Conservation (phyloP, 2,888 invertebrate species). For the Ethmia dodecea region DNA sequence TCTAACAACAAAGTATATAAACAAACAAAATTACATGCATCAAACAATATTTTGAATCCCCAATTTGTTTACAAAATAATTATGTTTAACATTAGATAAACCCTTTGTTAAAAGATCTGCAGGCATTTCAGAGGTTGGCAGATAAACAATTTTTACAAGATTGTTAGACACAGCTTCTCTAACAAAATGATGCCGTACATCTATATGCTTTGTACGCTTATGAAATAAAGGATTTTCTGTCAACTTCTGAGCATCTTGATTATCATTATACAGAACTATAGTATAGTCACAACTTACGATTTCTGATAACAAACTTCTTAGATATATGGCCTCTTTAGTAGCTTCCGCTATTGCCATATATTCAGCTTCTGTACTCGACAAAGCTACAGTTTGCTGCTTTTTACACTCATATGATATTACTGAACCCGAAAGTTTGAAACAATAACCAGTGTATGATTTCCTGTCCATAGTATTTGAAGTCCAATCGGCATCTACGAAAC, state of each 20-base stretch:
- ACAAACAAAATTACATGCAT: no score
- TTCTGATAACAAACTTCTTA: slow-evolving; percentile 8
- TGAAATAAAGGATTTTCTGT: slow-evolving; percentile 1
- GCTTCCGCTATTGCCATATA: slow-evolving; percentile 14
- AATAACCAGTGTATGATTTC: slow-evolving; percentile 13
- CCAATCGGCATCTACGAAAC: slow-evolving; percentile 15
- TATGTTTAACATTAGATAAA: slow-evolving; percentile 4
- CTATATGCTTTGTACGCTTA: slow-evolving; percentile 8
- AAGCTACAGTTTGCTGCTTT: slow-evolving; percentile 12
- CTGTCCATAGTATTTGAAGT: slow-evolving; percentile 8
- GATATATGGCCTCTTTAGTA: slow-evolving; percentile 10
- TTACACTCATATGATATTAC: slow-evolving; percentile 9
- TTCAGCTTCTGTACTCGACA: slow-evolving; percentile 8
- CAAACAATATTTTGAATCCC: no score
- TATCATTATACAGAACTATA: slow-evolving; percentile 1
- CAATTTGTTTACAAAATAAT: slow-evolving; percentile 1
- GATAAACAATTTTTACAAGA: slow-evolving; percentile 5
- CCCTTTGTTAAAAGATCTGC: slow-evolving; percentile 8
- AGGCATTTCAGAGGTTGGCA: slow-evolving; percentile 8
- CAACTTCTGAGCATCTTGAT: slow-evolving; percentile 2
- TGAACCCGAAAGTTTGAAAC: not conserved
- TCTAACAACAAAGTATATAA: no score
- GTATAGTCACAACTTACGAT: slow-evolving; percentile 1
- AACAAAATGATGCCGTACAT: slow-evolving; percentile 7
- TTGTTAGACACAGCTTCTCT: slow-evolving; percentile 4